phyloP scores from a whole-genome alignment of 2,888 invertebrate genomes.

The Yponomeuta sedellus region DNA sequence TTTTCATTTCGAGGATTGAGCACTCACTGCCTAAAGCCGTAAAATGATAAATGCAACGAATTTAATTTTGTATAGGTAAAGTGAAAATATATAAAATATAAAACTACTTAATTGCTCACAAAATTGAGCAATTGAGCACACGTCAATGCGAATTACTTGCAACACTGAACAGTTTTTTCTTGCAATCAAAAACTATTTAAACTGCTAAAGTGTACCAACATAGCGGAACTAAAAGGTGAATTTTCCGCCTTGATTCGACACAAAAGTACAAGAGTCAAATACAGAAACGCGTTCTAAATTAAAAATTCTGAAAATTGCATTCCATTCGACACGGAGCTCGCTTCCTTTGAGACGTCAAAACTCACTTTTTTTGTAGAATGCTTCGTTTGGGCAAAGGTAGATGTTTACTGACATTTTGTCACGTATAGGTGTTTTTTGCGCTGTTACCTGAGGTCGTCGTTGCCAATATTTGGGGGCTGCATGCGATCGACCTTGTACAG shows the following conservation, averaged over 20 bases:
- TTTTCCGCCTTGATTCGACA: conserved; percentile 61
- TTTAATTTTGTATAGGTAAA: neutral
- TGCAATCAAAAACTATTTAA: conserved; percentile 43
- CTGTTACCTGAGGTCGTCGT: conserved; percentile 59
- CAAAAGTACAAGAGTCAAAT: conserved; percentile 55
- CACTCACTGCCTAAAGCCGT: no score
- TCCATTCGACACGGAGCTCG: conserved; percentile 49
- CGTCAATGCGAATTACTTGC: conserved; percentile 48
- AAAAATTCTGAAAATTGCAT: conserved; percentile 31
- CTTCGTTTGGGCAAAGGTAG: conserved; percentile 42
- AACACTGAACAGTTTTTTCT: conserved; percentile 30
- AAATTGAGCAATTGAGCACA: conserved; percentile 37
- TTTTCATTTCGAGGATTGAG: no score
- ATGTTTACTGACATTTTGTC: conserved; percentile 75
- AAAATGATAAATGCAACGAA: no score
- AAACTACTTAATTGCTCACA: conserved; percentile 23
- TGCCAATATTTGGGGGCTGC: conserved; percentile 56
- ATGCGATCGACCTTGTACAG: conserved; percentile 38
- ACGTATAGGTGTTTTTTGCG: conserved; percentile 60
- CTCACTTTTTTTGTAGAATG: conserved; percentile 23
- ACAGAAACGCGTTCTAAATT: conserved; percentile 62
- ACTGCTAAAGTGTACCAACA: conserved; percentile 40
- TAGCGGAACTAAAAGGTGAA: conserved; percentile 33
- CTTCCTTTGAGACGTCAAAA: conserved; percentile 38
- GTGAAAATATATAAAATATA: neutral